Base-by-base conservation (phyloP, 2,888 invertebrate genomes). In the Cordylochernes scorpioides region DNA sequence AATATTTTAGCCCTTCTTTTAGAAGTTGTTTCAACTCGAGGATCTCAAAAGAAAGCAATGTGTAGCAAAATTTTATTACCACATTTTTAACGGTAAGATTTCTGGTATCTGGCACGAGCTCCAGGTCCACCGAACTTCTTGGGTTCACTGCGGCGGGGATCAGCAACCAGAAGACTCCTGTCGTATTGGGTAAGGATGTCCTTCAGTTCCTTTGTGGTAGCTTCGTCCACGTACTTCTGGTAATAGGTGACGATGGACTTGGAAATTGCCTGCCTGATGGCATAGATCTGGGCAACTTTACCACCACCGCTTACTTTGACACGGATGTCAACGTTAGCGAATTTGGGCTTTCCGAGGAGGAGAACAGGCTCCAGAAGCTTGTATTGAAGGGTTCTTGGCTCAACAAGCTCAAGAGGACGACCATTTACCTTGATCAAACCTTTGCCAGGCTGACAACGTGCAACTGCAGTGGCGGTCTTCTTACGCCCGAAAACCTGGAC, bases 71-170 rank as follows among this genome's bases (percentile, higher is more conserved):
- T n/a, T n/a, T n/a, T n/a, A n/a, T n/a, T n/a, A n/a, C n/a, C n/a
- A n/a, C n/a, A 22, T 5, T 22, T 33, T 86, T 86, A 97, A 80
- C 97, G 94, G 68, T 99, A 97, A 44, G 97, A 99, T 62, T 97
- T 97, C 64, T 99, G 97, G 78, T 91, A 97, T 57, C 94, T 71
- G 44, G 97, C 91, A 52, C 97, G 74, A 44, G 97, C 91, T 47
- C 94, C 94, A 50, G 94, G 94, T 66, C 97, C 97, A 46, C 97
- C 97, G 57, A 99, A 99, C 62, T 99, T 99, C 71, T 99, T 97
- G 52, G 94, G 82, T 64, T 97, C 97, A 57, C 91, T 88, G 45
- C 94, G 73, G 52, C 97, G 71, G 33, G 97, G 97, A 61, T 99
- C 97, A 29, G 97, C 91, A 37, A 99, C 94, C 54, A 97, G 63